Conservation (phyloP, 2,113 vertebrate genomes). For the Rhea americana region DNA sequence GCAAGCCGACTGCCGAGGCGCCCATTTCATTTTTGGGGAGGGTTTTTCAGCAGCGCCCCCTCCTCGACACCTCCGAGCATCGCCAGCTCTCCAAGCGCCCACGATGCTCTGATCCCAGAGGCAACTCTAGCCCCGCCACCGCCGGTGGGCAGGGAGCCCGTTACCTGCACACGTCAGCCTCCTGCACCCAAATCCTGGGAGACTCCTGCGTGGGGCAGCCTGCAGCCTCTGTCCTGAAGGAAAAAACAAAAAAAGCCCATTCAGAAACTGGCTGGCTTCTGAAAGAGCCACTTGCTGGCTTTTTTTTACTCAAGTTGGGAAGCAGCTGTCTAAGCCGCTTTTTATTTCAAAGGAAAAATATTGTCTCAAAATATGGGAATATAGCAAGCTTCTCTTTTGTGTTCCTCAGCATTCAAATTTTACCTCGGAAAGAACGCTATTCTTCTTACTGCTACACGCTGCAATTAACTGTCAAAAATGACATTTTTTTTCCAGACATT, state of each 20-base stretch:
- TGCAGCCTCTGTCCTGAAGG: too few species aligned
- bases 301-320: not conserved
- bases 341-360: fast-evolving
- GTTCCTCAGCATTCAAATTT: not conserved
- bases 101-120: too few species aligned
- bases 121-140: too few species aligned
- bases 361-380: not conserved
- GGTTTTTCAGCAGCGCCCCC: not conserved
- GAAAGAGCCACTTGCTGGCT: not conserved
- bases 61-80: not conserved
- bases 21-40: not conserved
- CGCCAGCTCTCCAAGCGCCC: too few species aligned
- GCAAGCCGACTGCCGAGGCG: fast-evolving
- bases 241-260: not conserved
- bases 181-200: not conserved
- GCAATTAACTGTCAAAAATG: not conserved
- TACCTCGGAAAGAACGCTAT: not conserved
- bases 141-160: too few species aligned
- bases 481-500: not conserved
- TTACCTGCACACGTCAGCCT: too few species aligned
- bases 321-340: fast-evolving
- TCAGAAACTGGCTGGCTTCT: not conserved
- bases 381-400: not conserved
- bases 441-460: not conserved
- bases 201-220: not conserved